Base-by-base conservation (phyloP, 2,888 invertebrate species). In the Hyles lineata region DNA sequence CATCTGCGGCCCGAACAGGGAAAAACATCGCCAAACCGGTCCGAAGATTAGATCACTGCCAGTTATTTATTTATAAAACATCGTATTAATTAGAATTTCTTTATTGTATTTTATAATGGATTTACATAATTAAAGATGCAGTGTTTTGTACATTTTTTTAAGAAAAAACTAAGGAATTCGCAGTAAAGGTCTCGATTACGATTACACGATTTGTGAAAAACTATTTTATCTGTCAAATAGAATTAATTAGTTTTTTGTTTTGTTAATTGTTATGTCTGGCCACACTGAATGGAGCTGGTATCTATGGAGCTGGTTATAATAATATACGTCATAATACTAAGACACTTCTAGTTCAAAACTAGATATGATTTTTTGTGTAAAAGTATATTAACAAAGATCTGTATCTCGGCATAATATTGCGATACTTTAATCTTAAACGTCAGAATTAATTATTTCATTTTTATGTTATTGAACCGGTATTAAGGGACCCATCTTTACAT, bases 21-120 rank as follows among this genome's bases (percentile, higher is more conserved):
- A 79, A 79, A 79, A 80, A 75, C 76, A 77, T 80, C 69, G 25
- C 19, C 43, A 17, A 73, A 74, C 71, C 71, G 70, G 69, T 72
- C 58, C 7, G 7, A 17, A 61, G 60, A 72, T 70, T 70, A 70
- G 63, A 74, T 72, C 74, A 74, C 52, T 23, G 29, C 61, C 32
- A 63, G 62, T 35, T 52, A 43, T 67, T 59, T 63, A 72, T 58
- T 62, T 72, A 70, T 74, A 58, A 74, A 69, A 52, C 23, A 25
- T 25, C 5, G 59, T 69, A 62, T 72, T 72, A 74, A 71, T 72
- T 70, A 70, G 25, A 70, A 74, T 70, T 70, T 70, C 71, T 72
- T 74, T 70, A 61, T 71, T 71, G 71, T 71, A 32, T 70, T 70
- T 69, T 69, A 61, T 32, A 70, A 70, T 70, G 19, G 72, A 72